phyloP scores from a whole-genome alignment of 2,113 vertebrate genomes.

The Aspidoscelis tigris region DNA sequence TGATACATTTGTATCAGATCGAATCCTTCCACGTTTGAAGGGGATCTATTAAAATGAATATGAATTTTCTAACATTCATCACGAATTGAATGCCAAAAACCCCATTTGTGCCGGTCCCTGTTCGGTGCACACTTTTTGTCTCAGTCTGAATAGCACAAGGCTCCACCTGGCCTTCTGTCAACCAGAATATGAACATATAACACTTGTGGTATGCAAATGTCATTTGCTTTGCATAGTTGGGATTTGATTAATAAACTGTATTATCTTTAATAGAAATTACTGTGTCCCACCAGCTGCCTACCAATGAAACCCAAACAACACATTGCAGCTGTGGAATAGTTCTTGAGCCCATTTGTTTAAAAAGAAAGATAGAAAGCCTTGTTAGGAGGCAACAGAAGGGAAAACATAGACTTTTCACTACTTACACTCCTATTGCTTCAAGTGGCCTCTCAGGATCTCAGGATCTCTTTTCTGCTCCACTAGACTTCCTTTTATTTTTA shows the following conservation, averaged over 20 bases:
- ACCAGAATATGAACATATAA: neutral
- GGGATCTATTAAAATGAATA: no score
- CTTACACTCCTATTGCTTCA: neutral
- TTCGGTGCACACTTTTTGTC: no score
- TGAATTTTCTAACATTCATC: no score
- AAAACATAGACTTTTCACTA: neutral
- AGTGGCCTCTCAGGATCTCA: neutral
- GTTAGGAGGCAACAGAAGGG: no score
- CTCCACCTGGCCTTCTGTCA: neutral
- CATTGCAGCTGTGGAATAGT: neutral
- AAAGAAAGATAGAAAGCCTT: neutral
- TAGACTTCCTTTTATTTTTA: no score
- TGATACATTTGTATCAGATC: no score
- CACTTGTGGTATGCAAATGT: neutral
- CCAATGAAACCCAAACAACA: neutral
- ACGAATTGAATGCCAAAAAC: no score
- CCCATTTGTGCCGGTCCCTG: no score
- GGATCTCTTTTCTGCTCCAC: no score
- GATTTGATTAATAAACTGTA: neutral
- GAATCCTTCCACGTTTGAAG: no score
- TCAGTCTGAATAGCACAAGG: no score
- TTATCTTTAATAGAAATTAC: neutral
- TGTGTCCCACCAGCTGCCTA: neutral
- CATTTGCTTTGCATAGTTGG: neutral
- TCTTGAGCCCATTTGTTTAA: neutral